phyloP scores from a whole-genome alignment of 2,888 invertebrate genomes.

The Acanthoscelides obtectus region DNA sequence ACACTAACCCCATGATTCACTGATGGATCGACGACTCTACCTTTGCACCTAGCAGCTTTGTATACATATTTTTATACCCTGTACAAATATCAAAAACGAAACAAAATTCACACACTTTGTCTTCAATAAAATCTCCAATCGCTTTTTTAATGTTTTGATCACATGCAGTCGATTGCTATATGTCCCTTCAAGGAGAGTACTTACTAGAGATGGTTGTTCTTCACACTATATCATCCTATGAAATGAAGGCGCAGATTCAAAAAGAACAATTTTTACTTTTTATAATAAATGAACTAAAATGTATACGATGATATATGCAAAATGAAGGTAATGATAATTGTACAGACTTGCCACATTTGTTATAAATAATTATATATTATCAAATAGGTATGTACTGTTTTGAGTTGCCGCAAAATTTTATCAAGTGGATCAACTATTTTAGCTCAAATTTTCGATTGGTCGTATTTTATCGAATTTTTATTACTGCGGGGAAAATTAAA shows the following conservation, averaged over 20 bases:
- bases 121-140: not conserved
- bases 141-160: not conserved
- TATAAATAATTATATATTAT: too few species aligned
- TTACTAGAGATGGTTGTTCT: constrained; percentile 43
- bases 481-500: too few species aligned
- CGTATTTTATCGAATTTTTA: too few species aligned
- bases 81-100: too few species aligned
- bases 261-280: constrained; percentile 68
- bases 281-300: constrained; percentile 39
- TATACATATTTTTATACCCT: not conserved
- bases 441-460: too few species aligned
- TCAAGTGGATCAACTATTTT: too few species aligned
- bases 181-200: constrained; percentile 29
- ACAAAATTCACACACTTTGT: not conserved
- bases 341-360: not conserved
- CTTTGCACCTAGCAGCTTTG: not conserved
- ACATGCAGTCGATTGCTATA: constrained; percentile 2
- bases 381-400: too few species aligned
- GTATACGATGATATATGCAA: not conserved
- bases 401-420: too few species aligned
- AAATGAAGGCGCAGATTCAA: constrained; percentile 68
- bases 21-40: not conserved
- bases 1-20: too few species aligned
- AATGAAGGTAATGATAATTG: not conserved
- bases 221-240: constrained; percentile 63